These are phyloP conservation scores for Aurelia sp. DNA, from an alignment of 30 jellyfish, hydroid and myxozoan genomes.

Conservation along the genomic window DNA sequence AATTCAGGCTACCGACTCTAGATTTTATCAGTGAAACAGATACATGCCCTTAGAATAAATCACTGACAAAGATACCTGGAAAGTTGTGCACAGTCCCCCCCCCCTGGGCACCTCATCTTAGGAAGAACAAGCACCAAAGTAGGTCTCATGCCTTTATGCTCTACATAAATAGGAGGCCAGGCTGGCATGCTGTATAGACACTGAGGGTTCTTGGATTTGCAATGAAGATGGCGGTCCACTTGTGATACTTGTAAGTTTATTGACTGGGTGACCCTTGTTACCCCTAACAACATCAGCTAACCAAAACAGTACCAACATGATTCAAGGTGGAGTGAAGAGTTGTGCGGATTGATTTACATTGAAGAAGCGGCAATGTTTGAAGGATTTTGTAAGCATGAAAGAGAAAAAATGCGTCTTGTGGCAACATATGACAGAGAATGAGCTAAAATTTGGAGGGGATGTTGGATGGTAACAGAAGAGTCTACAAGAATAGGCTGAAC, in stretches of 20 bases:
- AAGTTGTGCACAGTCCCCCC: too few species aligned
- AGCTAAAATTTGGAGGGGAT: not conserved
- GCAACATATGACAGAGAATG: not conserved
- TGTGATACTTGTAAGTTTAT: not conserved
- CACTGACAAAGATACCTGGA: too few species aligned
- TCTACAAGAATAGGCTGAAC: not conserved
- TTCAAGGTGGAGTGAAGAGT: not conserved
- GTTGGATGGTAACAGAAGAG: not conserved
- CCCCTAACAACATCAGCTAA: not conserved
- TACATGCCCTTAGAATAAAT: too few species aligned
- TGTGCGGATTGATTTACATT: not conserved
- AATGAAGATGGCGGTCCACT: not conserved
- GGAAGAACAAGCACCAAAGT: not conserved
- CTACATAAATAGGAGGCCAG: not conserved
- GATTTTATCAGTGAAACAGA: not conserved
- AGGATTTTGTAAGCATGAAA: not conserved
- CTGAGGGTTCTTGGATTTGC: not conserved
- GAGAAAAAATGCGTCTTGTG: not conserved
- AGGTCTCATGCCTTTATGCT: constrained; percentile 28
- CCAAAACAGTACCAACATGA: too few species aligned
- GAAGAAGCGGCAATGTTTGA: not conserved
- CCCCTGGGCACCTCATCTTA: not conserved
- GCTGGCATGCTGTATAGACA: constrained; percentile 7
- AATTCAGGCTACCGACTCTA: not conserved
- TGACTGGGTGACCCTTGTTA: not conserved